Evolutionary conservation across 2,888 invertebrate species (phyloP).

Genomic region (Parnassius glacialis): DNA sequence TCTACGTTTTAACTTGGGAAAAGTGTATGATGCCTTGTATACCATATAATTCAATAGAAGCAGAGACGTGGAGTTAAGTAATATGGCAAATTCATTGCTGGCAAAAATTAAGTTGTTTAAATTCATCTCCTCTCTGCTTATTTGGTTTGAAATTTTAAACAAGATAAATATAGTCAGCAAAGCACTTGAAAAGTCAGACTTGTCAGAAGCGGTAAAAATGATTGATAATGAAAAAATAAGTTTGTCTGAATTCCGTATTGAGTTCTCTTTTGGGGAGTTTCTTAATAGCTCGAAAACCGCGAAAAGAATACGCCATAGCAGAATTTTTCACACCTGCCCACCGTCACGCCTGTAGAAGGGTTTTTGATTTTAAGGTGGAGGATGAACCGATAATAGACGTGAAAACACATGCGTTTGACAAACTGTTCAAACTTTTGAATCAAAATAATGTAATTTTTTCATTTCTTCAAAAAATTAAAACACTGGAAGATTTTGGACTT

Average conservation of each 20-base stretch:
- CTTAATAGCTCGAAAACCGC: constrained; percentile 20
- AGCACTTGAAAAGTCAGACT: no score
- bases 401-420: no score
- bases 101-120: constrained; percentile 29
- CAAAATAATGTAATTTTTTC: no score
- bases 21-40: constrained; percentile 10
- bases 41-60: constrained; percentile 20
- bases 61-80: constrained; percentile 16
- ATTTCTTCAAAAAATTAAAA: no score
- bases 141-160: constrained; percentile 36
- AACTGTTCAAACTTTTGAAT: no score
- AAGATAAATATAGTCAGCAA: constrained; percentile 31
- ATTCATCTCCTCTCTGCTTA: constrained; percentile 35
- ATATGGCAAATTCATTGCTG: constrained; percentile 26
- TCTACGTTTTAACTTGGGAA: constrained; percentile 9
- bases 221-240: constrained; percentile 22
- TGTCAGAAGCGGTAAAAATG: no score
- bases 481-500: no score
- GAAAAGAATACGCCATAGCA: constrained; percentile 15
- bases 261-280: constrained; percentile 16
- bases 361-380: constrained; percentile 10
- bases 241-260: constrained; percentile 19
- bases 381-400: no score
- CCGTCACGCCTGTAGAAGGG: constrained; percentile 14
- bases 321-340: constrained; percentile 16